A percentile compares a stretch with the other conserved stretches of the same genome.
Evolutionary conservation across 1,140 invertebrate species (phyloP).

Genomic region (Nasonia vitripennis): DNA sequence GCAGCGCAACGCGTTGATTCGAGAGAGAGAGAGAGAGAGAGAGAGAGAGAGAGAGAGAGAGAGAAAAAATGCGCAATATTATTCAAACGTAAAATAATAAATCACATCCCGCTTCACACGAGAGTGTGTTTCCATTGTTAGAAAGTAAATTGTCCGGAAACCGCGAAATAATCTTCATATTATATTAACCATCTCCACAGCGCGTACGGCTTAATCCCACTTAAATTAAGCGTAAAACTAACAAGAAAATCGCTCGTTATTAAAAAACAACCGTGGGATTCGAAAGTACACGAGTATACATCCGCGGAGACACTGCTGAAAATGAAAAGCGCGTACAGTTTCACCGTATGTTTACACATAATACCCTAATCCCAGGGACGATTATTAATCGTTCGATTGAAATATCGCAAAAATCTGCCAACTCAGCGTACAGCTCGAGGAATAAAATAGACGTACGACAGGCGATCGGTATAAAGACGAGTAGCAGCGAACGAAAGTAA

Average conservation of each 20-base stretch:
- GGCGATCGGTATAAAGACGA: not conserved
- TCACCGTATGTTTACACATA: not conserved
- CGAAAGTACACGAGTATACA: conserved; percentile 6
- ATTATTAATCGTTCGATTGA: conserved; percentile 24
- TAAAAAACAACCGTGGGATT: conserved; percentile 22
- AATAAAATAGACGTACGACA: not conserved
- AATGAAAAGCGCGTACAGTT: not conserved
- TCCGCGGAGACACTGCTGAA: not conserved
- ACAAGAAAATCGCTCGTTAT: not conserved
- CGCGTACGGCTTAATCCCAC: not conserved
- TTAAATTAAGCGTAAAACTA: conserved; percentile 5
- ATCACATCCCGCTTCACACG: not conserved
- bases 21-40: too few relatives aligned
- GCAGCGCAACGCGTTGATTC: not conserved
- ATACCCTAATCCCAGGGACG: too few relatives aligned
- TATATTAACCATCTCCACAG: not conserved
- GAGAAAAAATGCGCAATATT: not conserved
- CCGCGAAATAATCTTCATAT: not conserved
- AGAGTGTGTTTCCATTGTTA: not conserved
- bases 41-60: not conserved
- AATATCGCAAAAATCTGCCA: conserved; percentile 1
- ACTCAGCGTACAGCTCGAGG: not conserved
- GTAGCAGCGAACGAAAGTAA: conserved; percentile 8
- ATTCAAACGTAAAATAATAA: conserved; percentile 5
- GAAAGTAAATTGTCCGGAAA: not conserved